Evolutionary conservation across 92 coral and sea anemone genomes (phyloP), one percentile per base, ranked within the genome.

Genomic region (Heteractis magnifica): DNA sequence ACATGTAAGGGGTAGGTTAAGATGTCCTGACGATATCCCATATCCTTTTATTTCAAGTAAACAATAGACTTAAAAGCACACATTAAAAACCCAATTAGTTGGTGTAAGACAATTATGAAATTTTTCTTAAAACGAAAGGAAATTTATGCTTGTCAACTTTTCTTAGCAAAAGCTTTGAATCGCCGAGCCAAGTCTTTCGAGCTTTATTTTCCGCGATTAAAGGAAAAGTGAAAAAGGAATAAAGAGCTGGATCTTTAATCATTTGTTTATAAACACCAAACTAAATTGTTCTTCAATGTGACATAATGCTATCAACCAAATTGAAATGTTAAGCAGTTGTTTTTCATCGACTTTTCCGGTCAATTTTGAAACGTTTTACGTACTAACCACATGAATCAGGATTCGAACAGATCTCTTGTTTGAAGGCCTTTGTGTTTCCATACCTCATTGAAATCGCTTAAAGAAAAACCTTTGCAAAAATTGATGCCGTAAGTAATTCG

Each of bases 241-340:
- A 6, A 21, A 68, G 44, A 34, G 44, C 44, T 34, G 44, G 26
- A 21, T 68, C 23, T 20, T 26, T 6, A 64, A 68, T 68, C 14
- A 68, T 6, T 68, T 68, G 73, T 68, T 68, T 68, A 68, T 23
- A 68, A 68, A 68, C 16, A 68, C 26, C 73, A 23, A 68, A 68
- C 44, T n/a, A 68, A 62, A 68, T 68, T 68, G 49, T 68, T 20
- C 73, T 68, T 23, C 49, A 68, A 23, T 20, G 14, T 68, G 73
- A 68, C 73, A 68, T 68, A 68, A 68, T 68, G 23, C 73, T 21
- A 68, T 68, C 48, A 23, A 68, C 11, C 49, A 26, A 68, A 26
- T 20, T 15, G 73, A 68, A 68, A 68, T 68, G 8, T 68, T 68
- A 26, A 68, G 49, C 14, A 21, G 8, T 23, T 68, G 73, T 68